These are phyloP conservation scores for Centropus unirufus DNA, from an alignment of 2,113 vertebrate species.

Conservation along the genomic window DNA sequence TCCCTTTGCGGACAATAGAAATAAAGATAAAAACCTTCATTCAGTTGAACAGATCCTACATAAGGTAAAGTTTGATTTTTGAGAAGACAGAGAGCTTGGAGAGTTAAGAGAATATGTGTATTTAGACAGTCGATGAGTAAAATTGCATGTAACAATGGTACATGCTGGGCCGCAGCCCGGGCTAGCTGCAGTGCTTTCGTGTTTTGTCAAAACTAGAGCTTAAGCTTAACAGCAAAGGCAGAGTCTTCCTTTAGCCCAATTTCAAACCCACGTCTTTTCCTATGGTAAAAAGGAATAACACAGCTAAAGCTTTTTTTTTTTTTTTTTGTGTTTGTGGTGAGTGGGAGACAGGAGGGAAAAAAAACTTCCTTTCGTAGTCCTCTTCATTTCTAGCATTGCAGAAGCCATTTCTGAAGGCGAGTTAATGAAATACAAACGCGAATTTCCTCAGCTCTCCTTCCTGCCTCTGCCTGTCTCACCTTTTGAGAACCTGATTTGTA, in stretches of 20 bases:
- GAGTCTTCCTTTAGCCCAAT: background rate
- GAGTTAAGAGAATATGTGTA: background rate
- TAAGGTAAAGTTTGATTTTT: background rate
- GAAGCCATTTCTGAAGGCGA: background rate
- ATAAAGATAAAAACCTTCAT: background rate
- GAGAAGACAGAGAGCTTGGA: background rate
- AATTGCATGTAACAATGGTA: background rate
- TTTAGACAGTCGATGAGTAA: background rate
- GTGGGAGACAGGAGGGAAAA: background rate
- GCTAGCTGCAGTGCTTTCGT: background rate
- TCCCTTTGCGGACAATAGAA: background rate
- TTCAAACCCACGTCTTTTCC: background rate
- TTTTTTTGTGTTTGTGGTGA: background rate
- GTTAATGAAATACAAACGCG: slow-evolving; percentile 43
- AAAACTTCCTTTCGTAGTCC: background rate
- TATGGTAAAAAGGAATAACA: background rate
- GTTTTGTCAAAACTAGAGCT: background rate
- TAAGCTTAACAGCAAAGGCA: background rate
- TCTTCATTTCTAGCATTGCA: slow-evolving; percentile 18
- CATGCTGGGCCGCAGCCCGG: background rate
- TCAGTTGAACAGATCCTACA: background rate
- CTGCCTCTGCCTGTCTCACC: slow-evolving; percentile 70
- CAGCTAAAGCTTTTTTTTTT: background rate
- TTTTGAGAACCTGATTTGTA: slow-evolving; percentile 73
- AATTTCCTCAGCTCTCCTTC: slow-evolving; percentile 56